phyloP scores from a whole-genome alignment of 2,888 invertebrate genomes.

The Stenotaenia linearis region DNA sequence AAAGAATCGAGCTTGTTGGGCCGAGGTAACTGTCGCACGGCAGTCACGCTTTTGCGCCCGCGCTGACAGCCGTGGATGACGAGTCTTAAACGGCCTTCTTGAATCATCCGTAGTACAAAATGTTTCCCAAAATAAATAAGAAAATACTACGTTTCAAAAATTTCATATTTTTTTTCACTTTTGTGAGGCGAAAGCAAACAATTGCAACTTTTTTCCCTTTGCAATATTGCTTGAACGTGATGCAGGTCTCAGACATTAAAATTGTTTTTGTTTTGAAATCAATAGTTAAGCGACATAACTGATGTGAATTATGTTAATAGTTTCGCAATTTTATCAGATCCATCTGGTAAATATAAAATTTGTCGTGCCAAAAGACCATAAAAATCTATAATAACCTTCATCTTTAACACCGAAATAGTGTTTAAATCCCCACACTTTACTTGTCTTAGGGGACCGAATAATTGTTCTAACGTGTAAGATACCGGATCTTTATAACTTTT shows the following conservation, averaged over 20 bases:
- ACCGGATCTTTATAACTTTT: neutral
- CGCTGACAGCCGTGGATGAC: conserved; percentile 23
- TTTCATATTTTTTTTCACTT: neutral
- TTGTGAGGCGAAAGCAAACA: neutral
- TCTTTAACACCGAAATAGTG: too few relatives aligned
- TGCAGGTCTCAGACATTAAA: too few relatives aligned
- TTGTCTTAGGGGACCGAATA: neutral
- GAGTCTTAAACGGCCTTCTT: conserved; percentile 6
- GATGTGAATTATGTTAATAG: too few relatives aligned
- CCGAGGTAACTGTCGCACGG: conserved; percentile 20
- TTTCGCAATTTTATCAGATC: too few relatives aligned
- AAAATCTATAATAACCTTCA: neutral
- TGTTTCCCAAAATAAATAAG: neutral
- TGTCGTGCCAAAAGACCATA: neutral
- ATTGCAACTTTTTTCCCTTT: neutral
- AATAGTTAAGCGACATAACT: too few relatives aligned
- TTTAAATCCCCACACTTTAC: neutral
- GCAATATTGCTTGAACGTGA: neutral
- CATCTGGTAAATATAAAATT: too few relatives aligned
- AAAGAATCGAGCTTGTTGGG: conserved; percentile 15
- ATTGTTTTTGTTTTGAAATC: too few relatives aligned
- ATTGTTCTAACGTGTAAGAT: neutral
- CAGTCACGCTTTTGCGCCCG: conserved; percentile 16
- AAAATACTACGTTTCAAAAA: neutral
- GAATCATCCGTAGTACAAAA: neutral